Conservation (phyloP, 2,888 invertebrate genomes). For the Scaptomyza caliginosa region DNA sequence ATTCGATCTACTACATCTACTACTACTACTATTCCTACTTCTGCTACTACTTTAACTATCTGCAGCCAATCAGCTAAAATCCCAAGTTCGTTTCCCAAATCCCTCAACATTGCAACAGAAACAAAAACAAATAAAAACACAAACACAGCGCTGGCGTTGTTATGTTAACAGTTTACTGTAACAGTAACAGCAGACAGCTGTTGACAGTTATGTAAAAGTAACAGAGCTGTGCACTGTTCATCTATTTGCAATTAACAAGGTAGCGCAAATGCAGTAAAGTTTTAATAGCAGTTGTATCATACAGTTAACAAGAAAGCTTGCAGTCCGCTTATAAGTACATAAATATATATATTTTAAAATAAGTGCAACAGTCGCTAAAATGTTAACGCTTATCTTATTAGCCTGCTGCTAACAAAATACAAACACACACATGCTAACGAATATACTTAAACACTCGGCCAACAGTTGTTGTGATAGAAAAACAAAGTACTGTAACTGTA, state of each 20-base stretch:
- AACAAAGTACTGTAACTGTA: neutral
- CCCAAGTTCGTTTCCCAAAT: neutral
- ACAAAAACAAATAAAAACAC: neutral
- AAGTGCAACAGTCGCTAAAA: neutral
- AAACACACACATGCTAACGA: neutral
- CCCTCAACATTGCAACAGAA: neutral
- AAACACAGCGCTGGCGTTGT: conserved; percentile 38
- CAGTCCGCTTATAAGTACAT: neutral
- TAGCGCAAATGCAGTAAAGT: too few relatives aligned
- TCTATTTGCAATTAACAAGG: neutral
- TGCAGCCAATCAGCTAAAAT: neutral
- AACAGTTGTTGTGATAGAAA: neutral
- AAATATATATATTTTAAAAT: neutral
- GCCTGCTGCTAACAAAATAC: neutral
- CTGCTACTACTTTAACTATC: neutral
- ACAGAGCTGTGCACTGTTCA: neutral
- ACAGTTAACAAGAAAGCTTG: neutral
- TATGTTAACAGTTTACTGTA: conserved; percentile 2
- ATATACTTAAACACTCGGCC: neutral
- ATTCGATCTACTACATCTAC: neutral
- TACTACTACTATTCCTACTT: neutral
- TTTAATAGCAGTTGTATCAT: neutral
- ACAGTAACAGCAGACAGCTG: neutral
- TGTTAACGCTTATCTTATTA: neutral
- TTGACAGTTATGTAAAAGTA: neutral